Conservation (phyloP, 2,888 invertebrate genomes). For the Lasioglossum leucozonium region DNA sequence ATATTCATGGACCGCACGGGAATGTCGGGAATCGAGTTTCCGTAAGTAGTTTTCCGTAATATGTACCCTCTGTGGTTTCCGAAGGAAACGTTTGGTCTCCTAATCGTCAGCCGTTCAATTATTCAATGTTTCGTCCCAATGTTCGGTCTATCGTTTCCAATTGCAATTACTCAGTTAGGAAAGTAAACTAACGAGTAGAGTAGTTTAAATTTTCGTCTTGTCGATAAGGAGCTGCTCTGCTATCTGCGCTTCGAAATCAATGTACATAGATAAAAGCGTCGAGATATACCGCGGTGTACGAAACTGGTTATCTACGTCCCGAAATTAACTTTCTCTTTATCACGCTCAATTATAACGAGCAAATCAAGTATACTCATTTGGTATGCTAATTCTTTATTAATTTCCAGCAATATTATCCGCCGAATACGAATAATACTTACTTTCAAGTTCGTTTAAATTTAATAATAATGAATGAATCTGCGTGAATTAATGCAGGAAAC, state of each 20-base stretch:
- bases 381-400: neutral
- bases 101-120: neutral
- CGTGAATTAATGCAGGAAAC: neutral
- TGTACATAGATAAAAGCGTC: constrained; percentile 14
- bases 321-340: neutral
- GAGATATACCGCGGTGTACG: neutral
- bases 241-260: neutral
- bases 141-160: neutral
- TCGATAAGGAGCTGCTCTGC: neutral
- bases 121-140: neutral
- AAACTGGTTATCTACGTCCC: neutral
- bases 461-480: neutral
- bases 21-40: constrained; percentile 16
- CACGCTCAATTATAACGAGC: no score
- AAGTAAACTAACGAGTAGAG: neutral
- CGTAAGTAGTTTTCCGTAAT: constrained; percentile 1
- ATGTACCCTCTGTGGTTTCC: neutral
- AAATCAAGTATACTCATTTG: neutral
- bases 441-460: neutral
- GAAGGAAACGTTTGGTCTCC: neutral
- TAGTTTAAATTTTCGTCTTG: constrained; percentile 2
- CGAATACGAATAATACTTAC: neutral
- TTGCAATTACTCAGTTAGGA: neutral
- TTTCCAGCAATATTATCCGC: neutral
- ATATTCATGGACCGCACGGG: constrained; percentile 63